Base-by-base conservation (phyloP, 2,888 invertebrate genomes). In the Brachypalpus laphriformis region DNA sequence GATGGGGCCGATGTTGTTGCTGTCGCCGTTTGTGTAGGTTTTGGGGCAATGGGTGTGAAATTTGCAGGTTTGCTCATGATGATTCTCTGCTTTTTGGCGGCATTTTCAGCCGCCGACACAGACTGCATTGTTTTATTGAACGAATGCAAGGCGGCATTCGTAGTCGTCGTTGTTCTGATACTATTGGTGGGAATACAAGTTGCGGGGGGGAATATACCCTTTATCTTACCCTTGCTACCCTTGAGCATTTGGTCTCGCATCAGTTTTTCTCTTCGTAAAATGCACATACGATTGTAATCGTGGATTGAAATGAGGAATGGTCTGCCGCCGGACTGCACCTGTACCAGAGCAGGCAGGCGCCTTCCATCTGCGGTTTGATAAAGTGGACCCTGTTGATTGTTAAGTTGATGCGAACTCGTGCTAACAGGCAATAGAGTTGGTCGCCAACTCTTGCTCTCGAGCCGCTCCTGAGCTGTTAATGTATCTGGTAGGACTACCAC, bases 211-310 rank as follows among this genome's bases (percentile, higher is more conserved):
- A 51, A 59, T 63, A 75, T 75, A 25, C 57, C 72, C 22, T 77
- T 87, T 11, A 78, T 11, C 6, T 83, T 87, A 11, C 87, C 88
- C 51, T 89, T 90, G 65, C 88, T 89, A 16, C 89, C 89, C 51
- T 89, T 90, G 7, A 89, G 87, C 89, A 94, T 94, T 66, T 94
- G 93, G 28, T 95, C 92, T 34, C 94, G 94, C 88, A 94, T 93
- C 1, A 95, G 91, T 85, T 95, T 94, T 89, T 95, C 95, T 0
- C 95, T 92, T 5, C 95, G 93, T 90, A 95, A 93, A 72, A 95
- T 93, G 90, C 95, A 95, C 95, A 96, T 95, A 87, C 96, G 95
- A 91, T 96, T 96, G 91, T 96, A 96, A 89, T 96, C 96, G 61
- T 95, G 94, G 37, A 96, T 93, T 2, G 96, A 96, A 88, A 96